Evolutionary conservation across 2,888 invertebrate genomes (phyloP), one percentile per base, ranked within the genome.

Genomic region (Pristionchus mayeri): DNA sequence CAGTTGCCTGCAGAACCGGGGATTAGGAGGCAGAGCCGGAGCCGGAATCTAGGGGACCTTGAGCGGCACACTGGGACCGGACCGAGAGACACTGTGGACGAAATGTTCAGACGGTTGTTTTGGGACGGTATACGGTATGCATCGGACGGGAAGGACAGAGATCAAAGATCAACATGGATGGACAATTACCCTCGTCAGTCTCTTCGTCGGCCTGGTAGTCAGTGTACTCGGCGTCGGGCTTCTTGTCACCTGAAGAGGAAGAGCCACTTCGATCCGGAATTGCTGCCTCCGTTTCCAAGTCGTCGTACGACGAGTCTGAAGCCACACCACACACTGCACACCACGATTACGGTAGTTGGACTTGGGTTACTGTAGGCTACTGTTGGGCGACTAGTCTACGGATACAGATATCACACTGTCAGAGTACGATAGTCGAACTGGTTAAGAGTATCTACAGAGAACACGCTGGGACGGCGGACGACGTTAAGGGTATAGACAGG

Each of bases 251-350:
- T 71, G 71, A 37, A 40, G 71, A 30, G 11, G 48, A 30, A n/a
- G n/a, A n/a, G 18, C 30, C 11, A n/a, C 63, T 54, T 16, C 11
- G 63, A 6, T 63, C 13, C 63, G 85, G 84, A 27, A 86, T 82
- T 48, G 86, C 81, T 52, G 86, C 84, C 85, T 86, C 86, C 82
- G 88, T 88, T 80, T 90, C 90, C 78, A 89, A 87, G 85, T 90
- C 90, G 84, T 90, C 90, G 86, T 90, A 90, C 37, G 87, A 88
- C 86, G 86, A 86, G 86, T 90, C 90, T 82, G 82, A 24, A 67
- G 34, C 27, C 40, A 24, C 37, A 40, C 34, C 78, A 50, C 78
- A 78, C 78, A 52, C 78, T 54, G 78, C 50, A 37, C 50, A 34
- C 52, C 7, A 24, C 78, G 37, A 48, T 50, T 67, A 67, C 40